These are phyloP conservation scores for Platerodrilus igneus DNA, from an alignment of 2,888 invertebrate genomes.

Conservation along the genomic window DNA sequence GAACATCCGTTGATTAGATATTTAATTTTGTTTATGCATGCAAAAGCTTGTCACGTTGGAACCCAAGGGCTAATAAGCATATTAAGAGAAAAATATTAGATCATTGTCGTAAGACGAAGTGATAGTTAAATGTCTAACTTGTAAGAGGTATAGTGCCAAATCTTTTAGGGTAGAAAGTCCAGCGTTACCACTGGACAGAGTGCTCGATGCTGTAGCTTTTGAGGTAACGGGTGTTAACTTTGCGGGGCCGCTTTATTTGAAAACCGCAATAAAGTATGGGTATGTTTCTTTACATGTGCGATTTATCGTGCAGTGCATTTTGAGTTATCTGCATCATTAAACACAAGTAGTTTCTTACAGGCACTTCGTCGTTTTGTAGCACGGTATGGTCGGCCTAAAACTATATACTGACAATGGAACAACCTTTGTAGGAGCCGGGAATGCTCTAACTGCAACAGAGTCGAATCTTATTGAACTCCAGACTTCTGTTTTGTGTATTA, in stretches of 20 bases:
- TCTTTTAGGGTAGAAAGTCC: conserved; percentile 29
- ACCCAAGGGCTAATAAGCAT: conserved; percentile 27
- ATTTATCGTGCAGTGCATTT: conserved; percentile 39
- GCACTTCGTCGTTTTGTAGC: conserved; percentile 25
- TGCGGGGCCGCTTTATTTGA: no score
- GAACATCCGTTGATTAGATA: conserved; percentile 28
- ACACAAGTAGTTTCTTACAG: conserved; percentile 32
- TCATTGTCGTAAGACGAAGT: conserved; percentile 25
- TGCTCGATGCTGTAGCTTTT: no score
- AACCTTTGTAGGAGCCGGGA: conserved; percentile 39
- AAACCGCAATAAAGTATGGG: no score
- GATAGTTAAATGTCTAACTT: conserved; percentile 23
- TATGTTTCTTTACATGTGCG: no score
- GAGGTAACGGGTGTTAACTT: no score
- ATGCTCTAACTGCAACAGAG: conserved; percentile 25
- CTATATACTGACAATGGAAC: conserved; percentile 42
- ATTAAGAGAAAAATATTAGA: conserved; percentile 30
- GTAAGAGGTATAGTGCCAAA: conserved; percentile 36
- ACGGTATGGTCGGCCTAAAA: conserved; percentile 30
- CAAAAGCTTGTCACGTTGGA: conserved; percentile 13
- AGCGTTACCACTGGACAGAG: no score
- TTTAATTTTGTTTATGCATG: conserved; percentile 18
- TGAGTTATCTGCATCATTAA: conserved; percentile 34
- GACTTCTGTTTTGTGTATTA: conserved; percentile 19
- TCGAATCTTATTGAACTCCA: conserved; percentile 24